These are phyloP conservation scores for Platycnemis pennipes DNA, from an alignment of 2,888 invertebrate genomes.

Conservation along the genomic window DNA sequence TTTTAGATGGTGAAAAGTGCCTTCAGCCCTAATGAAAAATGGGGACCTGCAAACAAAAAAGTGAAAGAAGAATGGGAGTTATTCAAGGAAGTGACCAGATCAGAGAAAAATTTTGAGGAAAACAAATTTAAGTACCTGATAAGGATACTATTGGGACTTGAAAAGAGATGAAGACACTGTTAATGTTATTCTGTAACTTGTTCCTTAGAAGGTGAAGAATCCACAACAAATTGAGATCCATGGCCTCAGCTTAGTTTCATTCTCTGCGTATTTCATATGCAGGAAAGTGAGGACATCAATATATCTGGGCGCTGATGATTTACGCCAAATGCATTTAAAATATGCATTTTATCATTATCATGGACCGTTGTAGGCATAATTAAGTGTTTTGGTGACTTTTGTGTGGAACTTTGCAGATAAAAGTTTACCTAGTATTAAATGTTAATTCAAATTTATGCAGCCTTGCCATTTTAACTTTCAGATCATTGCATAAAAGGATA, in stretches of 20 bases:
- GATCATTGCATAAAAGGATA: no score
- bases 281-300: not conserved
- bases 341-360: no score
- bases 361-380: no score
- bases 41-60: conserved; percentile 52
- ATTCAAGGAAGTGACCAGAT: conserved; percentile 7
- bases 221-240: no score
- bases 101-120: not conserved
- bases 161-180: conserved; percentile 40
- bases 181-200: not conserved
- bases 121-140: conserved; percentile 25
- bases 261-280: no score
- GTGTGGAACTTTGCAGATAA: no score
- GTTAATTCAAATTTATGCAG: no score
- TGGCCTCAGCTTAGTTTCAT: no score
- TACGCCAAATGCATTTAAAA: no score
- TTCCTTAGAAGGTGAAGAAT: not conserved
- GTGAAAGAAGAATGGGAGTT: conserved; percentile 50
- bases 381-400: no score
- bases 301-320: not conserved
- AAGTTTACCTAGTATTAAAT: no score
- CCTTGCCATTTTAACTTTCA: no score
- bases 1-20: conserved; percentile 50
- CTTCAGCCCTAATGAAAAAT: conserved; percentile 42
- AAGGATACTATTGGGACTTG: not conserved